Evolutionary conservation across 23 tunicate genomes (phyloP), one percentile per base, ranked within the genome.

Genomic region (Clavelina lepadiformis): DNA sequence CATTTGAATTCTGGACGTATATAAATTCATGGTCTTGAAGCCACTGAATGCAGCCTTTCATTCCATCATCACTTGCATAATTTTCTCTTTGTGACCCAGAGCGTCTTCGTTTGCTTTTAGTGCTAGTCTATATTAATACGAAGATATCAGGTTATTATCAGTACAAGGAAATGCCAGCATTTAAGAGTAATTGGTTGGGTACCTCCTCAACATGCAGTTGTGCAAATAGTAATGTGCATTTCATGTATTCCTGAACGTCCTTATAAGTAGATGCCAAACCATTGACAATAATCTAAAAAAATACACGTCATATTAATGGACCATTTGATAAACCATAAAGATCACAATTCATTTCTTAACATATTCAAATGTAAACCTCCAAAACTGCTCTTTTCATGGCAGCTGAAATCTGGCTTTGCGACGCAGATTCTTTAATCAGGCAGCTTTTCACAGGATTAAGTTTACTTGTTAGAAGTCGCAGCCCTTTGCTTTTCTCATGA

Each of bases 21-120:
- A 91, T 76, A 45, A 91, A 91, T 68, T 91, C 98, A 28, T 91
- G 74, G 13, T 82, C 91, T 22, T 46, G 35, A 72, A 91, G 52
- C 98, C 98, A 91, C 20, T 72, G 47, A 3, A 85, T 29, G 51
- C 94, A 63, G 22, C 22, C 27, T 18, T 28, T 37, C 8, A 63
- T 37, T 27, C 37, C 51, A 11, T 15, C 15, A 15, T 41, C 49
- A 41, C 15, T 41, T 41, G 49, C 49, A 15, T 41, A 15, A 8
- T 11, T 41, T 41, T 11, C 11, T n/a, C n/a, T n/a, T 41, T 8
- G 13, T 11, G 49, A 11, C 13, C 13, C 15, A 15, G 49, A 41
- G 11, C 49, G 11, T 15, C 49, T 41, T 41, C 49, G 49, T 15
- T 41, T 41, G 49, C 49, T 41, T 41, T 41, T 11, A 41, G 49